Conservation (phyloP, 1,140 invertebrate species). For the Halictus rubicundus region DNA sequence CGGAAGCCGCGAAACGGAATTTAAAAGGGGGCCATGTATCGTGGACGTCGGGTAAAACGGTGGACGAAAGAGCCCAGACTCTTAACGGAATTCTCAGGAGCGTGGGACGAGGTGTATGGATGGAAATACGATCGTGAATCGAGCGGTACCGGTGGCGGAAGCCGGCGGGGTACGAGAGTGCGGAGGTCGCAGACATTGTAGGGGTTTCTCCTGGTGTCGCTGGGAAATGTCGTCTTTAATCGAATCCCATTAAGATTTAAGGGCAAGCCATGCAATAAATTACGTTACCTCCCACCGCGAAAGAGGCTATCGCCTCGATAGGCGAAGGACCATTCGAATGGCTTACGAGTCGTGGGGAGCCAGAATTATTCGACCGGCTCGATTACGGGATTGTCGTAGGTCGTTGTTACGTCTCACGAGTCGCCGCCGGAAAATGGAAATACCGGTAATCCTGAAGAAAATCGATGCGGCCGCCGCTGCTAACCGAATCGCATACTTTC, state of each 20-base stretch:
- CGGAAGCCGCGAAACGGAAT: slow-evolving; percentile 43
- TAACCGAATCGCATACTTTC: slow-evolving; percentile 38
- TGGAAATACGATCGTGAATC: slow-evolving; percentile 60
- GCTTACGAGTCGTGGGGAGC: slow-evolving; percentile 66
- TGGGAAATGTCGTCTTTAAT: slow-evolving; percentile 72
- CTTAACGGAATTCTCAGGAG: slow-evolving; percentile 41
- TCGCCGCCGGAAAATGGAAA: slow-evolving; percentile 50
- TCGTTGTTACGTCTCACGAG: slow-evolving; percentile 48
- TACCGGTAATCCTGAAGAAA: slow-evolving; percentile 14
- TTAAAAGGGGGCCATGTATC: slow-evolving; percentile 48
- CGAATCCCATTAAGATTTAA: slow-evolving; percentile 76
- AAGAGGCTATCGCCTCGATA: slow-evolving; percentile 70
- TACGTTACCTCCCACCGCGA: slow-evolving; percentile 63
- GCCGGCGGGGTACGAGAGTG: slow-evolving; percentile 24
- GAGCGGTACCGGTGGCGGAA: slow-evolving; percentile 27
- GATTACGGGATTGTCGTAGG: slow-evolving; percentile 61
- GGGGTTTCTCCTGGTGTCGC: slow-evolving; percentile 58
- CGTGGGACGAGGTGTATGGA: slow-evolving; percentile 45
- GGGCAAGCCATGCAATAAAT: slow-evolving; percentile 72
- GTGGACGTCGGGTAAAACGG: slow-evolving; percentile 31
- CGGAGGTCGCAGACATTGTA: slow-evolving; percentile 52
- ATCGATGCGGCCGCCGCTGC: slow-evolving; percentile 8
- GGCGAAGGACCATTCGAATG: slow-evolving; percentile 70
- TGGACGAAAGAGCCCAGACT: slow-evolving; percentile 27
- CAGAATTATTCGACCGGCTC: slow-evolving; percentile 67